Percentiles rank a stretch among this genome's conserved stretches.
Conservation (phyloP, 1,140 invertebrate species). For the Acromyrmex heyeri region DNA sequence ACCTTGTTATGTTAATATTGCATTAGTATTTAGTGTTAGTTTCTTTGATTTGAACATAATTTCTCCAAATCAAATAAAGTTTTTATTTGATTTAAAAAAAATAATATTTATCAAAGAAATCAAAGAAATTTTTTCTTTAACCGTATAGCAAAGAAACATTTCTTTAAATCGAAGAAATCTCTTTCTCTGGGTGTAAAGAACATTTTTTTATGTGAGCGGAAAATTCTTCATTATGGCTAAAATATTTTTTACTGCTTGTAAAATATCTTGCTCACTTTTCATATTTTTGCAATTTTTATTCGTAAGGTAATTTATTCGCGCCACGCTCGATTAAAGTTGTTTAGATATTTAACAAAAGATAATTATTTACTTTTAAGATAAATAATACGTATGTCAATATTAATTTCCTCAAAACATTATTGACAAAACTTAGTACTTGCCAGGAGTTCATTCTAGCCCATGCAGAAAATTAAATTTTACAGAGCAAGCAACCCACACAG, state of each 20-base stretch:
- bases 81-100: too few relatives aligned
- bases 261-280: neutral
- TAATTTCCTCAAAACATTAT: slow-evolving; percentile 29
- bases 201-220: neutral
- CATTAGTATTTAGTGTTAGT: neutral
- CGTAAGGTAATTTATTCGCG: neutral
- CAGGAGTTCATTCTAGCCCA: slow-evolving; percentile 13
- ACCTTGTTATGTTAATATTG: neutral
- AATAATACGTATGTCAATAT: neutral
- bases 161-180: too few relatives aligned
- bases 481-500: slow-evolving; percentile 35
- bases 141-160: too few relatives aligned
- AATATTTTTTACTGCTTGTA: neutral
- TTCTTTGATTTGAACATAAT: too few relatives aligned
- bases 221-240: neutral
- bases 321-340: neutral
- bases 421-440: slow-evolving; percentile 16
- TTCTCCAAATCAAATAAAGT: too few relatives aligned
- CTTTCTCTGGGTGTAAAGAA: neutral
- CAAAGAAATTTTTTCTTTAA: too few relatives aligned
- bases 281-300: neutral
- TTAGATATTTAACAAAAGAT: neutral
- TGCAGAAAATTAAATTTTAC: slow-evolving; percentile 57
- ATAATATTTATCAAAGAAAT: too few relatives aligned
- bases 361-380: neutral